phyloP scores from a whole-genome alignment of 2,888 invertebrate genomes.

The Prosapia bicincta region DNA sequence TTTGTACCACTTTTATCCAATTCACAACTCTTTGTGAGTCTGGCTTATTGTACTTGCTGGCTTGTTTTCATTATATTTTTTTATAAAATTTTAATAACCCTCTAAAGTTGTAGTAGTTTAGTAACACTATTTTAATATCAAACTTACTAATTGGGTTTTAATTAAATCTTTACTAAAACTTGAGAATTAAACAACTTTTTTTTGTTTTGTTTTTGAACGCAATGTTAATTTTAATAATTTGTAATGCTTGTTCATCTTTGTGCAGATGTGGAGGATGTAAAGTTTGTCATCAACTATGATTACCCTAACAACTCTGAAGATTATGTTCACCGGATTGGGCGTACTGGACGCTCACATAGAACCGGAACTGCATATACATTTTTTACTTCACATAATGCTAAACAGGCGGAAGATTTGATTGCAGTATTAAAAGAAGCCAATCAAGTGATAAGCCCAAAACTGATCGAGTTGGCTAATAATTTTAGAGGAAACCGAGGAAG shows the following conservation, averaged over 20 bases:
- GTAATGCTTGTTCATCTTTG: constrained; percentile 13
- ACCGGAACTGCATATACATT: constrained; percentile 88
- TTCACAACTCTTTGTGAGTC: too few relatives aligned
- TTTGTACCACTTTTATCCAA: too few relatives aligned
- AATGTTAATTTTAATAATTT: too few relatives aligned
- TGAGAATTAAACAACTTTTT: too few relatives aligned
- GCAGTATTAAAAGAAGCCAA: constrained; percentile 91
- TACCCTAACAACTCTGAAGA: constrained; percentile 69
- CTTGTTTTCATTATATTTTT: too few relatives aligned
- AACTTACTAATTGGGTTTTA: too few relatives aligned
- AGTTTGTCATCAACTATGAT: constrained; percentile 71
- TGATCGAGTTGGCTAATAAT: constrained; percentile 41
- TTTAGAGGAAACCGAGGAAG: constrained; percentile 43
- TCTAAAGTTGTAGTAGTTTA: too few relatives aligned
- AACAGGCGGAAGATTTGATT: constrained; percentile 88
- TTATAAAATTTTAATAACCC: too few relatives aligned
- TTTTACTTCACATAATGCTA: constrained; percentile 86
- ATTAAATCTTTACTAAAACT: too few relatives aligned
- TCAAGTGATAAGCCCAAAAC: constrained; percentile 87
- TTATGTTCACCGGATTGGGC: constrained; percentile 68
- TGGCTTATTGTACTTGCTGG: too few relatives aligned
- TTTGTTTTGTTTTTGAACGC: too few relatives aligned
- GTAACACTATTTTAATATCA: too few relatives aligned
- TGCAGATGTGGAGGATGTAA: constrained; percentile 69
- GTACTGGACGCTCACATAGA: constrained; percentile 61